phyloP scores from a whole-genome alignment of 2,797 vertebrate species.

The Neosilurus hyrtlii region DNA sequence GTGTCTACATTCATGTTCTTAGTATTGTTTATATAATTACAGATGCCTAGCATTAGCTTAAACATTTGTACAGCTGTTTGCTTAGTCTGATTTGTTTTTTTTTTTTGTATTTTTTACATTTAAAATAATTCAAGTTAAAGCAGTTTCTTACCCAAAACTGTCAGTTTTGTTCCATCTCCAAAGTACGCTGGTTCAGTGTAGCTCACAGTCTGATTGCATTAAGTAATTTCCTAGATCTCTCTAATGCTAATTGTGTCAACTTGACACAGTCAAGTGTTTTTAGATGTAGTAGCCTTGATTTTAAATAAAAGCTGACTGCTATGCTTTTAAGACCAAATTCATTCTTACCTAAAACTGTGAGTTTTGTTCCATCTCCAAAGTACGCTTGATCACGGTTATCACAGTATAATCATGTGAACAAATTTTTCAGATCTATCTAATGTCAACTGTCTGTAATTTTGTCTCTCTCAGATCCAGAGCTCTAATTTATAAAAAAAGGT shows the following conservation, averaged over 20 bases:
- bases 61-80: not conserved
- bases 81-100: not conserved
- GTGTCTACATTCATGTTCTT: slow-evolving; percentile 20
- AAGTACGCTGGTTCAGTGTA: slow-evolving; percentile 52
- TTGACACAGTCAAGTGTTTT: not conserved
- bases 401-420: slow-evolving; percentile 54
- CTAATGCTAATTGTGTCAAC: not conserved
- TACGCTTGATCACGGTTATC: slow-evolving; percentile 57
- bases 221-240: slow-evolving; percentile 18
- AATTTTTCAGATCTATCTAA: slow-evolving; percentile 14
- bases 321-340: not conserved
- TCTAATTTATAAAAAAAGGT: too few species aligned
- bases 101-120: not conserved
- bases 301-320: not conserved
- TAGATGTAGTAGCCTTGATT: not conserved
- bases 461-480: not conserved
- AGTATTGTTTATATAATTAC: slow-evolving; percentile 5
- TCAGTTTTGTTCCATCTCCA: slow-evolving; percentile 49
- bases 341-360: slow-evolving; percentile 68
- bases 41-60: not conserved
- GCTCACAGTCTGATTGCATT: slow-evolving; percentile 46
- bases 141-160: slow-evolving; percentile 48
- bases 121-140: not conserved
- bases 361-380: slow-evolving; percentile 68
- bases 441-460: not conserved